Evolutionary conservation across 2,113 vertebrate species (phyloP), one percentile per base, ranked within the genome.

Genomic region (Hiodon alosoides): DNA sequence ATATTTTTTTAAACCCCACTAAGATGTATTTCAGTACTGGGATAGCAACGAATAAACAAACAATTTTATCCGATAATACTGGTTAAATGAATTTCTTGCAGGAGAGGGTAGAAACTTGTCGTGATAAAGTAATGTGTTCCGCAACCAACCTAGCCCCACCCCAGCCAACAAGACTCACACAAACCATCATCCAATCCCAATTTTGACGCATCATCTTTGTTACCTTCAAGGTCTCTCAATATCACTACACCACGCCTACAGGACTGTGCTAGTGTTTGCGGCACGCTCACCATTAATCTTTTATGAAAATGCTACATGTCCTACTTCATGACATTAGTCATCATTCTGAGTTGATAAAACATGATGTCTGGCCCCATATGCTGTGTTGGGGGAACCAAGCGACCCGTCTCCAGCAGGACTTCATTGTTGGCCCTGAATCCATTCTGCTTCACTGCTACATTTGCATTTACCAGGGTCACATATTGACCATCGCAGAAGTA

Each of bases 331-430:
- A 48, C 7, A 10, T 67, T 67, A 8, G 2, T 48, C 8, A n/a
- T 47, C 17, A 8, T 7, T 47, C 2, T 9, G 17, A 46, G 4
- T 31, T 67, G 48, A 48, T 67, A 47, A 71, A 71, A n/a, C 13
- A 16, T 4, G 60, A 47, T 50, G 14, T 57, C 60, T 52, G 31
- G 17, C 53, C 17, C 55, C 48, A 7, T 48, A 46, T 51, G 31
- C 70, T 59, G 6, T 16, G 10, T 31, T 5, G 1, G 14, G 55
- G 13, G 46, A 71, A 17, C 16, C 13, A 60, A 71, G 31, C 13
- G 11, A n/a, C 57, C 54, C 31, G 60, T 71, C 17, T 60, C 17
- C 70, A 71, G 57, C 17, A 71, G 13, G 70, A 71, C 17, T 31
- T 14, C 57, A 11, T 71, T 57, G 6, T n/a, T 55, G 31, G 31